Evolutionary conservation across 2,113 vertebrate species (phyloP).

Genomic region (Rhegmatorhina hoffmannsi): DNA sequence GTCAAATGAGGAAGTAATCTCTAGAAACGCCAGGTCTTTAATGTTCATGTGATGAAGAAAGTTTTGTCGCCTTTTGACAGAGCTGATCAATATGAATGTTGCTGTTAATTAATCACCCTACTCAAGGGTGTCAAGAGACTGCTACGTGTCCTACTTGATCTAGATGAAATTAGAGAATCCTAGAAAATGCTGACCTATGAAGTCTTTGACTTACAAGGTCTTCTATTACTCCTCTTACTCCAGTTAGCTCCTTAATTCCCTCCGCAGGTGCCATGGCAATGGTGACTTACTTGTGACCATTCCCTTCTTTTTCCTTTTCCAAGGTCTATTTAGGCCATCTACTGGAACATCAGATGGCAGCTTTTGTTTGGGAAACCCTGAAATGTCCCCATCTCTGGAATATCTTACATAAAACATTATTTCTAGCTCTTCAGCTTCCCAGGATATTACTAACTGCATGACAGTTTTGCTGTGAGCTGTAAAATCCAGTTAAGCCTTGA

Average conservation of each 20-base stretch:
- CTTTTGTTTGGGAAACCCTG: slow-evolving; percentile 53
- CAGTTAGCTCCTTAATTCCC: background rate
- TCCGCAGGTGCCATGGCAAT: background rate
- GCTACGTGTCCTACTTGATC: background rate
- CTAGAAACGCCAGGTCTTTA: background rate
- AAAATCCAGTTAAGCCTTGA: background rate
- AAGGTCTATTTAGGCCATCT: background rate
- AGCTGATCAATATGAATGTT: background rate
- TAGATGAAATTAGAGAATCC: background rate
- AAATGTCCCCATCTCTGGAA: background rate
- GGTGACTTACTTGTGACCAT: background rate
- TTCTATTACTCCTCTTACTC: background rate
- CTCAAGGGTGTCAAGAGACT: background rate
- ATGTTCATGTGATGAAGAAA: background rate
- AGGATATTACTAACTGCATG: background rate
- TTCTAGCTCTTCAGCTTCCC: background rate
- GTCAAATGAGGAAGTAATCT: background rate
- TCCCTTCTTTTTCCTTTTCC: background rate
- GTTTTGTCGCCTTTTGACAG: background rate
- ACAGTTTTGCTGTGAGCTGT: background rate
- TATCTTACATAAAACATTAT: background rate
- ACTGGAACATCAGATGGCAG: slow-evolving; percentile 63
- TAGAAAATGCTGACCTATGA: background rate
- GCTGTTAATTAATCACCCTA: background rate
- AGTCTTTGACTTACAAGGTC: background rate